Evolutionary conservation across 2,113 vertebrate species (phyloP).

Genomic region (Eubucco bourcierii): DNA sequence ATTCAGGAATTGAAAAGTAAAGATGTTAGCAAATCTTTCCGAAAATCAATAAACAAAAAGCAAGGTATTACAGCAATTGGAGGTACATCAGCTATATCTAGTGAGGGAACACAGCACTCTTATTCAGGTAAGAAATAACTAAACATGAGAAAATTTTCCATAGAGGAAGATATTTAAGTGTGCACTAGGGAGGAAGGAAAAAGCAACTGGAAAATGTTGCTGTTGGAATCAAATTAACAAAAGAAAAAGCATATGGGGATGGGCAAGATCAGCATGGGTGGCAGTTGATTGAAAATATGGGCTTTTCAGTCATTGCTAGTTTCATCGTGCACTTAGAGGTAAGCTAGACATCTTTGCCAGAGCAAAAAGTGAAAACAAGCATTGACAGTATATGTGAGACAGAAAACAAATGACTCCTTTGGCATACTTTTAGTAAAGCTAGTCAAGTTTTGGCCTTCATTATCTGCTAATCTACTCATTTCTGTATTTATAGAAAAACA

Average conservation of each 20-base stretch:
- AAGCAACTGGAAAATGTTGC: neutral
- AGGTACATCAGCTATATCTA: slow-evolving; percentile 89
- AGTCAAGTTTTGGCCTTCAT: neutral
- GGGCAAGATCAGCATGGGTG: neutral
- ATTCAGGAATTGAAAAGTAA: slow-evolving; percentile 95
- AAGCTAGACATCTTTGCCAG: neutral
- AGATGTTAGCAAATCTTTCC: slow-evolving; percentile 90
- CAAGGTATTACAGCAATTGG: slow-evolving; percentile 94
- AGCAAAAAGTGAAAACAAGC: neutral
- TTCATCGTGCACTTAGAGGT: neutral
- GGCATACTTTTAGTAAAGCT: neutral
- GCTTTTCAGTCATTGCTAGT: neutral
- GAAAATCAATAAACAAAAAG: slow-evolving; percentile 86
- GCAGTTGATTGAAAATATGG: neutral
- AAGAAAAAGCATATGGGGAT: neutral
- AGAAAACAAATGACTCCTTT: neutral
- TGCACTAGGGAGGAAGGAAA: neutral
- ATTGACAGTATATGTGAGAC: neutral
- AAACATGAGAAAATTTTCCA: neutral
- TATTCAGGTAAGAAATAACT: slow-evolving; percentile 87
- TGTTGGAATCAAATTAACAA: neutral
- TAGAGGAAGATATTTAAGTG: neutral
- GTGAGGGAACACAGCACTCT: slow-evolving; percentile 95
- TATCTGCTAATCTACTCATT: neutral
- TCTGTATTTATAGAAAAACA: neutral